phyloP scores from a whole-genome alignment of 2,113 vertebrate genomes.

The Archocentrus centrarchus region DNA sequence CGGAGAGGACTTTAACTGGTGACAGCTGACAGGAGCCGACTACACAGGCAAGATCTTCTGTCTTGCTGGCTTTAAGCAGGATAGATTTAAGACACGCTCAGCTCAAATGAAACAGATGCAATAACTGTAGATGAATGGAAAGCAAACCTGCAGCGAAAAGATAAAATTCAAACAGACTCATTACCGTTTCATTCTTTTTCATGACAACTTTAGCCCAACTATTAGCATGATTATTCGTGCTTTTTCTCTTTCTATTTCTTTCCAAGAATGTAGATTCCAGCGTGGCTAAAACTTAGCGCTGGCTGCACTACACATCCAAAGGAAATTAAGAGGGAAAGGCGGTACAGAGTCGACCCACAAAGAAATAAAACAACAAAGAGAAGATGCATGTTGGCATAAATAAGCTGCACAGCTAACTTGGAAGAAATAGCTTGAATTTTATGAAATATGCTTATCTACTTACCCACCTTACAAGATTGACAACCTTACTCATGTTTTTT shows the following conservation, averaged over 20 bases:
- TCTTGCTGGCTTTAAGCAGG: constrained; percentile 44
- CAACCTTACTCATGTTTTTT: neutral
- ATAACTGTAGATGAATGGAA: constrained; percentile 20
- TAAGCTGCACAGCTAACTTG: neutral
- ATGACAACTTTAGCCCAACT: constrained; percentile 33
- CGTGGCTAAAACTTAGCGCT: neutral
- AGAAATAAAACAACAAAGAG: constrained; percentile 14
- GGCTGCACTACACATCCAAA: constrained; percentile 5
- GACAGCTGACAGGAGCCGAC: constrained; percentile 39
- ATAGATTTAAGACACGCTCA: constrained; percentile 32
- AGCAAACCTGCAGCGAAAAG: constrained; percentile 31
- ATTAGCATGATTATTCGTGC: neutral
- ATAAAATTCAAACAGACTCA: constrained; percentile 38
- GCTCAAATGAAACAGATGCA: constrained; percentile 28
- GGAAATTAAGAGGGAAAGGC: neutral
- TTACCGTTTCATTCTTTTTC: constrained; percentile 30
- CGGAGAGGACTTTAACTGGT: constrained; percentile 45
- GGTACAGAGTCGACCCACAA: neutral
- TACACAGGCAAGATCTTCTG: constrained; percentile 19
- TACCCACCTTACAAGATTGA: neutral
- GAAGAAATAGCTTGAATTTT: neutral
- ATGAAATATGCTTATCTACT: neutral
- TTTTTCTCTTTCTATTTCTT: neutral
- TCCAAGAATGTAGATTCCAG: constrained; percentile 22
- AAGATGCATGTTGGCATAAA: neutral